Evolutionary conservation across 2,797 vertebrate species (phyloP).

Genomic region (Lepidocolaptes lacrymiger): DNA sequence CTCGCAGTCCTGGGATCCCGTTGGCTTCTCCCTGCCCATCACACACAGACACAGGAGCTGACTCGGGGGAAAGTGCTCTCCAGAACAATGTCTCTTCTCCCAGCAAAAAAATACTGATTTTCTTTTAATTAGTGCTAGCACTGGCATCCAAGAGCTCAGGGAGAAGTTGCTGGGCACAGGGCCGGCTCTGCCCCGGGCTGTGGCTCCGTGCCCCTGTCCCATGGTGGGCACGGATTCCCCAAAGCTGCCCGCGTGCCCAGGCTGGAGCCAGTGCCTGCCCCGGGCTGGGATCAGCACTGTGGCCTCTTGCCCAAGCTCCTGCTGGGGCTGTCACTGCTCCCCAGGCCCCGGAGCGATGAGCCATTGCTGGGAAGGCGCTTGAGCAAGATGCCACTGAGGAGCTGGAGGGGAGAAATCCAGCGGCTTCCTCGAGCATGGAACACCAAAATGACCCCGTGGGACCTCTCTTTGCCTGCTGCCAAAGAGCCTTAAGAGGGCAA

Average conservation of each 20-base stretch:
- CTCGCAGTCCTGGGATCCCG: neutral
- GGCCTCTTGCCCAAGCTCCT: conserved; percentile 9
- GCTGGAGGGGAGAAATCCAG: neutral
- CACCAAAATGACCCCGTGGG: fast-evolving
- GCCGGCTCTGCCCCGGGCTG: neutral
- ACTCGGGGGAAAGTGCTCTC: neutral
- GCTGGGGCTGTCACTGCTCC: neutral
- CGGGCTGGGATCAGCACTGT: neutral
- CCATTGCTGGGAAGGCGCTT: conserved; percentile 35
- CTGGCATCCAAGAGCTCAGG: neutral
- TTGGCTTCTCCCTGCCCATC: neutral
- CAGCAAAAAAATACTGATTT: neutral
- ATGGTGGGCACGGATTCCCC: neutral
- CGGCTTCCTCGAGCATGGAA: neutral
- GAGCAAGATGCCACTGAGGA: conserved; percentile 14
- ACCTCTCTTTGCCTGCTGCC: neutral
- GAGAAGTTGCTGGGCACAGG: neutral
- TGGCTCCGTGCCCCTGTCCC: neutral
- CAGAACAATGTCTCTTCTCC: conserved; percentile 1
- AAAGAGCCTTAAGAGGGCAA: neutral
- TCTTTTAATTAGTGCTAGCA: neutral
- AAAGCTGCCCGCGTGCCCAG: neutral
- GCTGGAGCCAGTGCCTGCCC: neutral
- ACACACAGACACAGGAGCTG: neutral
- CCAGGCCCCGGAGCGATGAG: fast-evolving